Percentiles rank a stretch among this genome's conserved stretches.
Evolutionary conservation across 2,888 invertebrate genomes (phyloP).

Genomic region (Drosophila cyrtoloma): DNA sequence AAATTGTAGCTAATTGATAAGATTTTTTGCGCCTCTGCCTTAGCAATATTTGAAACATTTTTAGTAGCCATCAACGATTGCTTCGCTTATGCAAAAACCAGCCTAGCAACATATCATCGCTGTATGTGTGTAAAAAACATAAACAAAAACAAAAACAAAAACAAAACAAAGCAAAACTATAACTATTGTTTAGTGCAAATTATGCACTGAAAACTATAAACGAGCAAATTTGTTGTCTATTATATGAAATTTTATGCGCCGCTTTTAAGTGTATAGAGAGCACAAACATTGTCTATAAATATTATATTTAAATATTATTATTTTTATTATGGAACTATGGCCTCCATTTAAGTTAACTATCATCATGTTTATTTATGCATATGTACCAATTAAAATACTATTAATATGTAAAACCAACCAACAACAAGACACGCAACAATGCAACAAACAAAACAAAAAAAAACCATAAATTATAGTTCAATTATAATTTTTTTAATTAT

Average conservation of each 20-base stretch:
- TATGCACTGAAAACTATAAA: conserved; percentile 45
- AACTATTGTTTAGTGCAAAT: conserved; percentile 63
- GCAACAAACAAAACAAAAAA: conserved; percentile 46
- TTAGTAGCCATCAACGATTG: conserved; percentile 38
- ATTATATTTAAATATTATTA: conserved; percentile 28
- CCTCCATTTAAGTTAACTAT: conserved; percentile 50
- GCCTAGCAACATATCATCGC: conserved; percentile 68
- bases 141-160: conserved; percentile 28
- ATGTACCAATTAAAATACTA: conserved; percentile 39
- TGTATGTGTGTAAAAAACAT: conserved; percentile 41
- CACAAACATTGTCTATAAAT: conserved; percentile 47
- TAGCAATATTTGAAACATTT: conserved; percentile 58
- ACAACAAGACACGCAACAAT: conserved; percentile 74
- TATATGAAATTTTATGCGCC: conserved; percentile 67
- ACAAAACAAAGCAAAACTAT: conserved; percentile 24
- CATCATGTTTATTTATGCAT: conserved; percentile 45
- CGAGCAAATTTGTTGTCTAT: conserved; percentile 71
- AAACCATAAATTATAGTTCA: conserved; percentile 65
- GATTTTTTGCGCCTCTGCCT: conserved; percentile 71
- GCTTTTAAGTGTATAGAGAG: conserved; percentile 61
- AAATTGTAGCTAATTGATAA: conserved; percentile 42
- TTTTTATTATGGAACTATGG: conserved; percentile 20
- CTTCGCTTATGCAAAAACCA: conserved; percentile 52
- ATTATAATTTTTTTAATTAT: conserved; percentile 40
- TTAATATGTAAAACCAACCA: conserved; percentile 54